Conservation (phyloP, 2,888 invertebrate genomes). For the Nasonia oneida region DNA sequence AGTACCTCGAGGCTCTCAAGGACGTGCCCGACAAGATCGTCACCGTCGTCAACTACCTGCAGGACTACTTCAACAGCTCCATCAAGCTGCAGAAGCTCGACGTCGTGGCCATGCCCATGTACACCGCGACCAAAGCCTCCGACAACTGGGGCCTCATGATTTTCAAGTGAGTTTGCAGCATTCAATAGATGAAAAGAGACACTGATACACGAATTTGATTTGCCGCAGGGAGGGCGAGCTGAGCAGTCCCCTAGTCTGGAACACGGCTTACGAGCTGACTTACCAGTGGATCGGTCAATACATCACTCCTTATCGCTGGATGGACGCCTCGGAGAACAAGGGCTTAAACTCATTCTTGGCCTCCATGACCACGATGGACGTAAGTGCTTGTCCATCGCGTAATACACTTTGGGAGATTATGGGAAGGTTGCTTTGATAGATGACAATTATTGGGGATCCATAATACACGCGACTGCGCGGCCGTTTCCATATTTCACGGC, state of each 20-base stretch:
- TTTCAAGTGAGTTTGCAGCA: constrained; percentile 83
- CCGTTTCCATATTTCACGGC: constrained; percentile 2
- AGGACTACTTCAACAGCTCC: constrained; percentile 84
- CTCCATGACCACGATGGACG: constrained; percentile 86
- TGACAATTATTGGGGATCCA: constrained; percentile 5
- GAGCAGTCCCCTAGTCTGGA: constrained; percentile 84
- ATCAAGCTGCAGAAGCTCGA: constrained; percentile 86
- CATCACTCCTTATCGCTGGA: constrained; percentile 89
- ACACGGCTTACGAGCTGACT: constrained; percentile 86
- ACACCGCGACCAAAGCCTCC: constrained; percentile 86
- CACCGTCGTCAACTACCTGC: constrained; percentile 82
- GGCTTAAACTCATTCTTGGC: constrained; percentile 89
- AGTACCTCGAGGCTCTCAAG: constrained; percentile 82
- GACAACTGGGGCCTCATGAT: constrained; percentile 91
- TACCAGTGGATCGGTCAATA: constrained; percentile 91
- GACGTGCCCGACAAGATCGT: constrained; percentile 83
- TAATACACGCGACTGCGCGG: background rate
- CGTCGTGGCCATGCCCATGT: constrained; percentile 87
- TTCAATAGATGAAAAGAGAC: no score
- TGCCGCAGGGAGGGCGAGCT: constrained; percentile 86
- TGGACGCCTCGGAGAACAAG: constrained; percentile 87
- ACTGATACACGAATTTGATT: background rate
- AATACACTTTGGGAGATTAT: background rate
- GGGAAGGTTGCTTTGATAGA: constrained; percentile 21
- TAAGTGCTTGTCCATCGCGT: constrained; percentile 71